These are phyloP conservation scores for human (Homo sapiens) DNA, from an alignment of 2,113 vertebrate genomes.

Conservation along the genomic window DNA sequence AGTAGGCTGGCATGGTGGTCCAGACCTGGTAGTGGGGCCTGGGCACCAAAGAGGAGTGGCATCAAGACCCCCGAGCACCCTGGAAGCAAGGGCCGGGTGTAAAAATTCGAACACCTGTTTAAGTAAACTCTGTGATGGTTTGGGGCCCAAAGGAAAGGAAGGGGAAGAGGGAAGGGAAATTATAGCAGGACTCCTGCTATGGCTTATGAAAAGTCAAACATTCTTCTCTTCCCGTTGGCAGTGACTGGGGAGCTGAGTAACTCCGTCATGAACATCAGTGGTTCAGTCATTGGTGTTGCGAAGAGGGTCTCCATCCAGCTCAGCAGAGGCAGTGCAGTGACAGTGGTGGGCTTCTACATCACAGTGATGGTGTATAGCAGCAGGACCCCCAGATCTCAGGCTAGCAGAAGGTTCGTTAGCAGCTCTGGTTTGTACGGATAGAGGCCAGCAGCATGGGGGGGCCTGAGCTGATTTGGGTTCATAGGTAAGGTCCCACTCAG, in stretches of 20 bases:
- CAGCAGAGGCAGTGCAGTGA: not conserved
- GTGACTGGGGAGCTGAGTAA: not conserved
- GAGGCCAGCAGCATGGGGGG: not conserved
- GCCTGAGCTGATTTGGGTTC: not conserved
- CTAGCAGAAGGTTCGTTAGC: accelerated
- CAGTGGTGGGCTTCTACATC: not conserved
- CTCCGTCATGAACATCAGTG: not conserved
- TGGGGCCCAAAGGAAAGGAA: not conserved
- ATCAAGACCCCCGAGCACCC: not conserved
- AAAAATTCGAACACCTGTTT: not conserved
- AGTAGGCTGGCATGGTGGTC: not conserved
- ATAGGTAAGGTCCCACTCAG: not conserved
- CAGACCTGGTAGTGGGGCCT: not conserved
- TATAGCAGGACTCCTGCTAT: not conserved
- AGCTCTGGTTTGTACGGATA: not conserved
- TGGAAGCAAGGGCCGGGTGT: not conserved
- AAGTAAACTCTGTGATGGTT: not conserved
- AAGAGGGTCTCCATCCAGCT: not conserved
- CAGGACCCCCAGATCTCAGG: not conserved
- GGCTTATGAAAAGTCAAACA: not conserved
- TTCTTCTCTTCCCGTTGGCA: not conserved
- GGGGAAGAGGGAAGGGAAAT: not conserved
- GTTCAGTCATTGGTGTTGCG: not conserved
- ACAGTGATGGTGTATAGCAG: not conserved
- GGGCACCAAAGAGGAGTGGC: not conserved